Conservation (phyloP, 1,140 invertebrate species). For the Drosophila nikananu region DNA sequence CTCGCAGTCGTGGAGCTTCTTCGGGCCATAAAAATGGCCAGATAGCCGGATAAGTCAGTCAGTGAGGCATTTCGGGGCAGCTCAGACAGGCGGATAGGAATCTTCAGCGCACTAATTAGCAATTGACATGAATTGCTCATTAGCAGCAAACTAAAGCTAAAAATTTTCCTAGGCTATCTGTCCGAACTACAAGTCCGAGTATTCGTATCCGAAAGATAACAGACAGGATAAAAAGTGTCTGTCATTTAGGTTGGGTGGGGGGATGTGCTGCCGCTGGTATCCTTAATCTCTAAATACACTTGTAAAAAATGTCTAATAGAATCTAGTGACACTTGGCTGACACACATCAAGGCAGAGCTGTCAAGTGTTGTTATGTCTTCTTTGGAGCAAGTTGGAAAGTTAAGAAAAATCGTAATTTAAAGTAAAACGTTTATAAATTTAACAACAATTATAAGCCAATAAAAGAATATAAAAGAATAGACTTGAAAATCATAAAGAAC, state of each 20-base stretch:
- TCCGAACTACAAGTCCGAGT: constrained; percentile 30
- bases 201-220: constrained; percentile 42
- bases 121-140: constrained; percentile 85
- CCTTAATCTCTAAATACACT: constrained; percentile 45
- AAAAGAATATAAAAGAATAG: neutral
- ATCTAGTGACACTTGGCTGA: constrained; percentile 26
- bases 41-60: constrained; percentile 72
- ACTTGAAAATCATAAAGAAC: neutral
- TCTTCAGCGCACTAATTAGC: constrained; percentile 82
- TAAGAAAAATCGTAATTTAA: neutral
- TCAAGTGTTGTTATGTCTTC: constrained; percentile 2
- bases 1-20: constrained; percentile 28
- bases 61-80: constrained; percentile 52
- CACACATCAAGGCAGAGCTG: constrained; percentile 17
- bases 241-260: neutral
- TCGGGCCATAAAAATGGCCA: constrained; percentile 77
- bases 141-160: constrained; percentile 80
- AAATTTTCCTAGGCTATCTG: constrained; percentile 57
- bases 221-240: constrained; percentile 42
- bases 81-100: constrained; percentile 74
- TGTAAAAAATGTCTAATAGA: constrained; percentile 33
- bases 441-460: neutral
- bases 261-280: neutral
- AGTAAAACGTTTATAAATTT: neutral
- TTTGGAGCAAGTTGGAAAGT: neutral